phyloP scores from a whole-genome alignment of 2,888 invertebrate species.

The Lasius fuliginosus region DNA sequence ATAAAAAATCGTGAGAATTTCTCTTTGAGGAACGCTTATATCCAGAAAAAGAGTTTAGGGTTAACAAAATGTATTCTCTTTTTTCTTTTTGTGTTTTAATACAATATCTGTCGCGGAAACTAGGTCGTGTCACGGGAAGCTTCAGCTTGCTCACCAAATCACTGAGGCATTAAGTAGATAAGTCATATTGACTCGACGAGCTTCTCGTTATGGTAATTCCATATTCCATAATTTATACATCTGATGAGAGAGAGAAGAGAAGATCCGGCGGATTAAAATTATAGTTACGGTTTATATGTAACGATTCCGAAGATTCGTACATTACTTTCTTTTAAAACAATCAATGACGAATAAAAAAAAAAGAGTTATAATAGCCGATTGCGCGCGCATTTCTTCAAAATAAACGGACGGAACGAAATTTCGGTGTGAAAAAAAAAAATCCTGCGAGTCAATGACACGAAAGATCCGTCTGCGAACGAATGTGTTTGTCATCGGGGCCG shows the following conservation, averaged over 20 bases:
- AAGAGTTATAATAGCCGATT: not conserved
- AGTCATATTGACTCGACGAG: constrained; percentile 14
- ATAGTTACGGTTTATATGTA: not conserved
- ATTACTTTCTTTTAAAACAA: not conserved
- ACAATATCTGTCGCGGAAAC: not conserved
- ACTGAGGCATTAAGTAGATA: constrained; percentile 19
- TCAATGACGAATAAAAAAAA: not conserved
- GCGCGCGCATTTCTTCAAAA: not conserved
- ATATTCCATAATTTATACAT: constrained; percentile 38
- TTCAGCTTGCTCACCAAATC: constrained; percentile 18
- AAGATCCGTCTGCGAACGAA: constrained; percentile 15
- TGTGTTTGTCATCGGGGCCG: constrained; percentile 28
- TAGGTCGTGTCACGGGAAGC: not conserved
- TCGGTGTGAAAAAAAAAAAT: not conserved
- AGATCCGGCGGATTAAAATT: not conserved
- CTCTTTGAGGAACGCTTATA: not conserved
- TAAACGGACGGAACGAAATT: not conserved
- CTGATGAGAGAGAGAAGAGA: not conserved
- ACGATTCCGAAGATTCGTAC: not conserved
- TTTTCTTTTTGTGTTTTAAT: not conserved
- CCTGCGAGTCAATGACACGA: not conserved
- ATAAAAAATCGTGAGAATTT: not conserved
- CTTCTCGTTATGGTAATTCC: constrained; percentile 32
- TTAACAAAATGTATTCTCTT: not conserved
- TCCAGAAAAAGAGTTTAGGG: not conserved